phyloP scores from a whole-genome alignment of 2,113 vertebrate genomes.

The Pachycephala philippinensis region DNA sequence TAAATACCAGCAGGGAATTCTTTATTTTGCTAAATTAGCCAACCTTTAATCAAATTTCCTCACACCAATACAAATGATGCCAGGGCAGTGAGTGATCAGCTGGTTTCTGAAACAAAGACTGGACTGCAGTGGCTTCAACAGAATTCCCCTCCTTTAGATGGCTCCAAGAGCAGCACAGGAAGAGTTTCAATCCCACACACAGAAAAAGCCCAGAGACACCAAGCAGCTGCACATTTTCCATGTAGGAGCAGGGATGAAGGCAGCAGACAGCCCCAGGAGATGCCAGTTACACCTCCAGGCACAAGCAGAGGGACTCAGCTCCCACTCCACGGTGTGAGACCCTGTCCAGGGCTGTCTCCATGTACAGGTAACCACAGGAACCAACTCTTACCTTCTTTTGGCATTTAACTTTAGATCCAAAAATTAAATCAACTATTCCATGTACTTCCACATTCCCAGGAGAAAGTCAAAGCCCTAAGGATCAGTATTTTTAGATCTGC shows the following conservation, averaged over 20 bases:
- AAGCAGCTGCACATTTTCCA: not conserved
- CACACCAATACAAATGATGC: not conserved
- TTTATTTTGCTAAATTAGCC: not conserved
- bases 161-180: not conserved
- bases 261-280: not conserved
- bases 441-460: no score
- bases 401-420: not conserved
- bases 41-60: not conserved
- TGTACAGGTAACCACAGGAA: not conserved
- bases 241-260: not conserved
- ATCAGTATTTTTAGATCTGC: not conserved
- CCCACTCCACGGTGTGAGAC: not conserved
- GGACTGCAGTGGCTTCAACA: not conserved
- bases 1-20: not conserved
- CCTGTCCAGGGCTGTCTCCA: not conserved
- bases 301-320: not conserved
- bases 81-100: not conserved
- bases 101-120: not conserved
- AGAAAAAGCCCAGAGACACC: not conserved
- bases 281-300: not conserved
- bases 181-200: fast-evolving
- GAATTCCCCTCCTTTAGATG: not conserved
- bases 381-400: not conserved
- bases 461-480: not conserved
- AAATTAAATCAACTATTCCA: not conserved